A percentile compares a stretch with the other conserved stretches of the same genome.
Conservation (phyloP, 2,888 invertebrate genomes). For the Cephus rjabovi region DNA sequence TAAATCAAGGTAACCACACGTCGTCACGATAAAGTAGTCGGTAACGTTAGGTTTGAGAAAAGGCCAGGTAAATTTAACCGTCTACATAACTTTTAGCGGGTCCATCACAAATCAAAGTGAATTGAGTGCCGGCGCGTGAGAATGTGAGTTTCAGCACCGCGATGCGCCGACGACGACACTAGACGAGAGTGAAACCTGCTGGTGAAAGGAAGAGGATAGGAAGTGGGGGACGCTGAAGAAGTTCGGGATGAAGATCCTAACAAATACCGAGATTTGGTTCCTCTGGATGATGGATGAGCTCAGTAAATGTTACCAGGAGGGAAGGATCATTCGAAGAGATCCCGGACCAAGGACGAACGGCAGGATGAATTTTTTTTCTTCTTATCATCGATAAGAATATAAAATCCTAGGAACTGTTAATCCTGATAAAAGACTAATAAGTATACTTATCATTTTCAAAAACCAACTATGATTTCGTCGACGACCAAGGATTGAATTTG, state of each 20-base stretch:
- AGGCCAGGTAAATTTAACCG: conserved; percentile 17
- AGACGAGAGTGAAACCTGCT: conserved; percentile 5
- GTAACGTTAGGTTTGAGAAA: too few species aligned
- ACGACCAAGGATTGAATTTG: too few species aligned
- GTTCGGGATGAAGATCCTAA: conserved; percentile 37
- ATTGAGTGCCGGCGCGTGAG: conserved; percentile 34
- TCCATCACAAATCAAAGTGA: conserved; percentile 32
- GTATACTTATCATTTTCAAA: too few species aligned
- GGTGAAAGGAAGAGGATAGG: conserved; percentile 11
- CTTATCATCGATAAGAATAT: too few species aligned
- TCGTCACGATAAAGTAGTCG: background rate
- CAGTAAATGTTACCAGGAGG: background rate
- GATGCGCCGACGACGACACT: background rate
- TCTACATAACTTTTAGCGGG: conserved; percentile 21
- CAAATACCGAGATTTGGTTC: conserved; percentile 51
- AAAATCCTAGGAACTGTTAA: too few species aligned
- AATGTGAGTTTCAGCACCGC: conserved; percentile 20
- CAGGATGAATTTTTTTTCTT: too few species aligned
- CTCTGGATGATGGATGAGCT: conserved; percentile 51
- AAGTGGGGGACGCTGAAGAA: conserved; percentile 18
- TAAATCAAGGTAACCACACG: conserved; percentile 1
- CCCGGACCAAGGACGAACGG: too few species aligned
- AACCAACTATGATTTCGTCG: too few species aligned
- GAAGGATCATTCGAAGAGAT: background rate
- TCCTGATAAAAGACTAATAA: too few species aligned